phyloP scores from a whole-genome alignment of 2,888 invertebrate species.

The Neocrepidodera transversa region DNA sequence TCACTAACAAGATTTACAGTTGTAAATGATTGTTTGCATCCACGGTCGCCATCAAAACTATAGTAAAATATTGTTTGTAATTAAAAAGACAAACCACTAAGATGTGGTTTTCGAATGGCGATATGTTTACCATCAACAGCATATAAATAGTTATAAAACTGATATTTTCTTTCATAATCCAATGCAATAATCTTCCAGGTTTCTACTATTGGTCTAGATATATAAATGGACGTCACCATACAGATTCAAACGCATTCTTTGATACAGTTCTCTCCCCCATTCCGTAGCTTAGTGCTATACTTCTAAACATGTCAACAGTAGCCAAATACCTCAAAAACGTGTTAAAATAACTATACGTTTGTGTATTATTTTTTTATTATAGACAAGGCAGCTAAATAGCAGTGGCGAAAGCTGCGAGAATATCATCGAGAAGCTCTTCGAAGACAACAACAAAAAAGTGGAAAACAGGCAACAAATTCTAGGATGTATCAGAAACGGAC shows the following conservation, averaged over 20 bases:
- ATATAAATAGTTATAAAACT: constrained; percentile 46
- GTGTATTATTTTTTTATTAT: constrained; percentile 1
- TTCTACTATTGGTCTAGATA: too few relatives aligned
- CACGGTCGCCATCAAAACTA: constrained; percentile 46
- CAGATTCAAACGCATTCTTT: too few relatives aligned
- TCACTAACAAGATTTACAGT: constrained; percentile 46
- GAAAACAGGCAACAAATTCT: constrained; percentile 13
- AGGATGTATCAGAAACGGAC: constrained; percentile 23
- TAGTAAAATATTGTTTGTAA: constrained; percentile 47
- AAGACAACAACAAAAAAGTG: constrained; percentile 26
- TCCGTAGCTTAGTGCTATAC: too few relatives aligned
- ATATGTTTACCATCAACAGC: constrained; percentile 49
- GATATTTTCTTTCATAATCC: constrained; percentile 46
- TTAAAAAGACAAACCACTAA: constrained; percentile 47
- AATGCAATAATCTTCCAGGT: too few relatives aligned
- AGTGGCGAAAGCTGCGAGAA: constrained; percentile 6
- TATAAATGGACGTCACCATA: too few relatives aligned
- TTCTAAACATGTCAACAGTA: too few relatives aligned
- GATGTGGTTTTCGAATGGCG: constrained; percentile 42
- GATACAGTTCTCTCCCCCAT: too few relatives aligned
- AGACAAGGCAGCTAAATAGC: neutral
- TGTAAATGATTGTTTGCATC: constrained; percentile 47
- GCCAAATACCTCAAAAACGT: too few relatives aligned
- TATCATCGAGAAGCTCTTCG: constrained; percentile 21
- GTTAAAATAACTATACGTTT: too few relatives aligned